Base-by-base conservation (phyloP, 2,113 vertebrate species). In the Lota lota region DNA sequence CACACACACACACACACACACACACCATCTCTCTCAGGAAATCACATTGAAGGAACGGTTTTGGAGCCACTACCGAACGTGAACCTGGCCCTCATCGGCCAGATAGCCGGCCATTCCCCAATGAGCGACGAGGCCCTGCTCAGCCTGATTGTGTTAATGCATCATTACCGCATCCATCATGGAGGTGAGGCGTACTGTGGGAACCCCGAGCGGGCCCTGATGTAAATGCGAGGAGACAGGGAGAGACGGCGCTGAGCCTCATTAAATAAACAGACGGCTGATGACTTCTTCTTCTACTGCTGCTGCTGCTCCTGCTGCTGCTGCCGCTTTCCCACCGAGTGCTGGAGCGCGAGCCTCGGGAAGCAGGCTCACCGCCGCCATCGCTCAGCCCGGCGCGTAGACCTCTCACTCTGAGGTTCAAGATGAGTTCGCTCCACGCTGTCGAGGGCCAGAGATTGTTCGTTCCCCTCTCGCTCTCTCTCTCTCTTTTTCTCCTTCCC, bases 121-220 rank as follows among this genome's bases (percentile, higher is more conserved):
- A 88, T 87, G 83, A 85, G 81, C 88, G 80, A 83, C 69, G 78
- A 88, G 88, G 78, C 84, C 28, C 88, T 84, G 87, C 88, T 76
- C 18, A 83, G 61, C 77, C 82, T 90, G 88, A 88, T 87, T 90
- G 83, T 84, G 83, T 84, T 84, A 86, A 87, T 88, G 84, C 72
- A 85, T 90, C 85, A 86, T 85, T 88, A 84, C 81, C 57, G 66
- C 79, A 90, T 90, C 84, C 81, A 88, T 90, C 85, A 88, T 72
- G 79, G 72, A 76, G 75, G 72, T 74, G 81, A 69, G 68, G 78
- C 68, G 82, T 79, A 79, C 85, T 78, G 81, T 81, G 77, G 86
- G 85, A 90, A 88, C 88, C 80, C 75, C 66, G 81, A 87, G 83
- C 79, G 83, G 85, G 87, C 81, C 78, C 79, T 68, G 66, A 67